phyloP scores from a whole-genome alignment of 2,888 invertebrate genomes.

The Dolomedes plantarius region DNA sequence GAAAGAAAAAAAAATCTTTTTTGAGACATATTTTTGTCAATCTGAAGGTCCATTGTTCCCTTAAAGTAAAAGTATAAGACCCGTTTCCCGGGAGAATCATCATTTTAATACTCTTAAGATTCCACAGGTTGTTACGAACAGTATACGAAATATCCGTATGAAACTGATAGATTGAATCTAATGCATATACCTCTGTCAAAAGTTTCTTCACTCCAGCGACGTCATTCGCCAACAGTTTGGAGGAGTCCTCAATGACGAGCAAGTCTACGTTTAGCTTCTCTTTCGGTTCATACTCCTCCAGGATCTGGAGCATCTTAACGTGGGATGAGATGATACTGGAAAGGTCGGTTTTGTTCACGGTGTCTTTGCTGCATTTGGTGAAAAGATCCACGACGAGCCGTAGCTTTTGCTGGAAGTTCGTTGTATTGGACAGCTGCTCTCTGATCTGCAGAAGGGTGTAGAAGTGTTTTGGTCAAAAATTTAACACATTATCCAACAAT shows the following conservation, averaged over 20 bases:
- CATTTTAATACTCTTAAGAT: too few species aligned
- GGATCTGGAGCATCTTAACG: neutral
- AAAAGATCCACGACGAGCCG: neutral
- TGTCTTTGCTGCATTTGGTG: conserved; percentile 5
- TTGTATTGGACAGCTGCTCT: conserved; percentile 16
- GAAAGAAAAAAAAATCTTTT: too few species aligned
- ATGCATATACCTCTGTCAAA: conserved; percentile 16
- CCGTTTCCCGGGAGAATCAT: too few species aligned
- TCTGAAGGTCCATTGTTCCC: too few species aligned
- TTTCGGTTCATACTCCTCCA: conserved; percentile 15
- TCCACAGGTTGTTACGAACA: too few species aligned
- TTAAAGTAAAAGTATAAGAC: too few species aligned
- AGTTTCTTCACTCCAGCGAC: conserved; percentile 21
- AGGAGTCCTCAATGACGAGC: conserved; percentile 21
- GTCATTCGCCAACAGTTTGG: conserved; percentile 39
- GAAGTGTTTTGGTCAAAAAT: too few species aligned
- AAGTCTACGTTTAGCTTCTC: conserved; percentile 20
- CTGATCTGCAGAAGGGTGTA: neutral
- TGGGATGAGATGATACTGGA: conserved; percentile 1
- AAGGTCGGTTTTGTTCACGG: conserved; percentile 11
- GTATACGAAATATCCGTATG: too few species aligned
- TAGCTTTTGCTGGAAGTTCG: conserved; percentile 11
- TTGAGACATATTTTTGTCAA: too few species aligned
- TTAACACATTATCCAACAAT: too few species aligned
- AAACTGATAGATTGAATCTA: too few species aligned